Evolutionary conservation across 2,888 invertebrate species (phyloP).

Genomic region (Agrotis segetum): DNA sequence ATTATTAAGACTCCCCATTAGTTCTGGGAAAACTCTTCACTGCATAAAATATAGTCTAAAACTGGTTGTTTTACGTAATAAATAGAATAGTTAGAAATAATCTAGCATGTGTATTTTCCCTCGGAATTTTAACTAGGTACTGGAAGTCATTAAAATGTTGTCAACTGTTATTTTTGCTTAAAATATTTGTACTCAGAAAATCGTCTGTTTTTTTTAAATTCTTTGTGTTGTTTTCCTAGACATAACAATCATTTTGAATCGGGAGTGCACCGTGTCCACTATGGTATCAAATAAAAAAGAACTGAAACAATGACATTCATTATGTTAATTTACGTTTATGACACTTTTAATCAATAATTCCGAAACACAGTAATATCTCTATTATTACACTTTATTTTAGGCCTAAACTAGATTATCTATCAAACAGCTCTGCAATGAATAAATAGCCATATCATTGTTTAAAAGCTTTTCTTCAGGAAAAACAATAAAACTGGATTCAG

Average conservation of each 20-base stretch:
- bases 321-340: too few relatives aligned
- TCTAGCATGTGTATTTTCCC: conserved; percentile 39
- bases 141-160: conserved; percentile 31
- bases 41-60: conserved; percentile 42
- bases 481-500: too few relatives aligned
- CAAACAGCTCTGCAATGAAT: too few relatives aligned
- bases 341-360: too few relatives aligned
- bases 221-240: neutral
- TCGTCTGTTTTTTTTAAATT: neutral
- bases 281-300: neutral
- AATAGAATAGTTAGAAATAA: conserved; percentile 48
- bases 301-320: too few relatives aligned
- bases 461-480: too few relatives aligned
- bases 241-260: neutral
- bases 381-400: too few relatives aligned
- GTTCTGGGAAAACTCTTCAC: conserved; percentile 56
- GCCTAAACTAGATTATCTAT: too few relatives aligned
- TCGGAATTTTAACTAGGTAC: conserved; percentile 13
- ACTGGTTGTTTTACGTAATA: conserved; percentile 58
- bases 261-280: neutral
- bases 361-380: too few relatives aligned
- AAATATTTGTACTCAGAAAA: neutral
- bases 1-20: conserved; percentile 52
- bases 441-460: too few relatives aligned
- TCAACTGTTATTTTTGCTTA: neutral